These are phyloP conservation scores for Cottus gobio DNA, from an alignment of 2,113 vertebrate species.

Conservation along the genomic window DNA sequence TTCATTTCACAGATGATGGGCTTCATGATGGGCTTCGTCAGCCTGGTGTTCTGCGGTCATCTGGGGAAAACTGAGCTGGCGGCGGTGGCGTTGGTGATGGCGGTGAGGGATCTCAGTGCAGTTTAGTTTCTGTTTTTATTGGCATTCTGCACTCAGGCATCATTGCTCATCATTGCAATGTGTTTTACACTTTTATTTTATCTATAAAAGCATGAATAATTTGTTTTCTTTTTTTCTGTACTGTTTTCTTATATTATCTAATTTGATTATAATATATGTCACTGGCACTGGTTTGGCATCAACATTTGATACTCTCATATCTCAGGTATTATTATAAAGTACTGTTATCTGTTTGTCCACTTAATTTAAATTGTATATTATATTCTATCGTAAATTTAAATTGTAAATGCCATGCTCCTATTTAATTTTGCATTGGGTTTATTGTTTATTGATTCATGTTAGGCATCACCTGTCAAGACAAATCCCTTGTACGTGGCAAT, in stretches of 20 bases:
- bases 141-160: not conserved
- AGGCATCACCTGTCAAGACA: too few species aligned
- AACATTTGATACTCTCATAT: constrained; percentile 91
- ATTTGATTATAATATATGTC: constrained; percentile 83
- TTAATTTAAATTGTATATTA: too few species aligned
- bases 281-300: constrained; percentile 88
- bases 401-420: too few species aligned
- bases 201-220: not conserved
- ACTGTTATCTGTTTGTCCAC: too few species aligned
- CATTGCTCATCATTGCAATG: not conserved
- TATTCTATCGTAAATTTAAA: too few species aligned
- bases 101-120: constrained; percentile 73
- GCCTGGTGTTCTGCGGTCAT: constrained; percentile 94
- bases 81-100: constrained; percentile 85
- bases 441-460: too few species aligned
- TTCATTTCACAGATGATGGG: constrained; percentile 90
- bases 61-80: constrained; percentile 90
- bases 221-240: not conserved
- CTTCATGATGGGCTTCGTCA: constrained; percentile 89
- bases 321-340: constrained; percentile 88
- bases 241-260: constrained; percentile 7
- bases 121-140: constrained; percentile 4
- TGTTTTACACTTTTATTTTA: not conserved
- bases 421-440: too few species aligned
- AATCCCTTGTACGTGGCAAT: too few species aligned